Percentiles rank a stretch among this genome's conserved stretches.
Evolutionary conservation across 2,797 vertebrate species (phyloP).

Genomic region (Rhadinocentrus ornatus): DNA sequence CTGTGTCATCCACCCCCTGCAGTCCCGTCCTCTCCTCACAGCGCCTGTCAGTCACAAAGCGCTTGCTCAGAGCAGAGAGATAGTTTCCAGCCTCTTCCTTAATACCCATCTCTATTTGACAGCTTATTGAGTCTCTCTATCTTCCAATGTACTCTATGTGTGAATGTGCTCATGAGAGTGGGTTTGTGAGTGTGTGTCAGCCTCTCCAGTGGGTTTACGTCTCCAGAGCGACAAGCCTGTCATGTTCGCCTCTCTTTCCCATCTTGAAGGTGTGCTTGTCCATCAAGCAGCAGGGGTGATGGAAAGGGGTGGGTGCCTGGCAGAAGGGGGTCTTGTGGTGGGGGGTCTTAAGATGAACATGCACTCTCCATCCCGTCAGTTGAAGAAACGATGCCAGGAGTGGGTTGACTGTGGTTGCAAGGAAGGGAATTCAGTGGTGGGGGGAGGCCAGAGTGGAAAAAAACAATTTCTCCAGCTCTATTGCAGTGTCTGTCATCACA

Average conservation of each 20-base stretch:
- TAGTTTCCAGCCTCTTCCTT: conserved; percentile 82
- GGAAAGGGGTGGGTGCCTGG: conserved; percentile 71
- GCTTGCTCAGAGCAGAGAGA: conserved; percentile 78
- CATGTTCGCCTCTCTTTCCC: conserved; percentile 78
- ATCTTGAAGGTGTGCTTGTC: conserved; percentile 84
- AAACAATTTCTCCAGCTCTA: conserved; percentile 80
- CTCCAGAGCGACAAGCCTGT: conserved; percentile 79
- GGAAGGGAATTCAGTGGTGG: conserved; percentile 59
- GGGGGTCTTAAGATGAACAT: conserved; percentile 78
- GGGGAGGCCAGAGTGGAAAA: conserved; percentile 70
- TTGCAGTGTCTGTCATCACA: conserved; percentile 86
- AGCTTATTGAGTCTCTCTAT: conserved; percentile 84
- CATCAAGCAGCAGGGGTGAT: conserved; percentile 79
- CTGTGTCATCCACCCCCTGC: conserved; percentile 74
- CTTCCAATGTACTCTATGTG: conserved; percentile 77
- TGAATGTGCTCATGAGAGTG: conserved; percentile 61
- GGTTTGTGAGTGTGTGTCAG: conserved; percentile 73
- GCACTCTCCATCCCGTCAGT: conserved; percentile 74
- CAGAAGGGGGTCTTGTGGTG: conserved; percentile 66
- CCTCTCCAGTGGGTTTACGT: conserved; percentile 79
- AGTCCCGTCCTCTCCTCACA: conserved; percentile 74
- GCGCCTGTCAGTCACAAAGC: conserved; percentile 80
- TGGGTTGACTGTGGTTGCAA: conserved; percentile 65
- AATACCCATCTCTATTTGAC: conserved; percentile 86
- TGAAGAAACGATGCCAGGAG: conserved; percentile 70